Percentiles rank a stretch among this genome's conserved stretches.
Conservation (phyloP, 2,888 invertebrate genomes). For the Volucella inflata region DNA sequence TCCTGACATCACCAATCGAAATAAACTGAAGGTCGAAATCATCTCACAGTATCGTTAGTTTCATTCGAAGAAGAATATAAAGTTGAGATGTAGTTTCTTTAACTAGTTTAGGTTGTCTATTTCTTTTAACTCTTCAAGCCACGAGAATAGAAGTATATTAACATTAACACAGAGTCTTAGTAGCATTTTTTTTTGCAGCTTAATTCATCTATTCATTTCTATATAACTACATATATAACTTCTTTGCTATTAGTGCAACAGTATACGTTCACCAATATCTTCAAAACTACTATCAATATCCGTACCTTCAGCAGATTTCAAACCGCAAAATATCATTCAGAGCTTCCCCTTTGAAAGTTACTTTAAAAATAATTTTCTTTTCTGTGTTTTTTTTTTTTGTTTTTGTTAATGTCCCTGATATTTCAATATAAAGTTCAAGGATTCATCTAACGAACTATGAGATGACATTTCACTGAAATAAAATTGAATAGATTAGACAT, state of each 20-base stretch:
- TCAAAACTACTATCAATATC: too few relatives aligned
- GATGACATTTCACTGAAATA: neutral
- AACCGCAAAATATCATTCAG: neutral
- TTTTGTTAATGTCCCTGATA: neutral
- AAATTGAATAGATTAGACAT: conserved; percentile 1
- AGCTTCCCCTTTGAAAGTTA: conserved; percentile 6
- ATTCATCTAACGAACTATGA: conserved; percentile 1
- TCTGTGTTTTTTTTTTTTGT: too few relatives aligned
- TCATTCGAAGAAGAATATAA: neutral
- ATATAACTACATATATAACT: too few relatives aligned
- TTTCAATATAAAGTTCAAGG: conserved; percentile 26
- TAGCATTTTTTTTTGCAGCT: too few relatives aligned
- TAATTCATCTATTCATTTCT: too few relatives aligned
- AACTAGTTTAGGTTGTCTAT: too few relatives aligned
- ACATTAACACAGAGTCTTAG: too few relatives aligned
- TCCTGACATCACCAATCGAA: conserved; percentile 4
- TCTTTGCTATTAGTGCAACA: too few relatives aligned
- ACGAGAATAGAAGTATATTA: too few relatives aligned
- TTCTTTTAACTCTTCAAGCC: too few relatives aligned
- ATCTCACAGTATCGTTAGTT: neutral
- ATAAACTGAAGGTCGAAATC: neutral
- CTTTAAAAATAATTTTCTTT: neutral
- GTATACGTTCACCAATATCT: too few relatives aligned
- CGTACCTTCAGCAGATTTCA: neutral
- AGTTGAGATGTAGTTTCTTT: neutral